Base-by-base conservation (phyloP, 2,113 vertebrate species). In the Clarias magur region DNA sequence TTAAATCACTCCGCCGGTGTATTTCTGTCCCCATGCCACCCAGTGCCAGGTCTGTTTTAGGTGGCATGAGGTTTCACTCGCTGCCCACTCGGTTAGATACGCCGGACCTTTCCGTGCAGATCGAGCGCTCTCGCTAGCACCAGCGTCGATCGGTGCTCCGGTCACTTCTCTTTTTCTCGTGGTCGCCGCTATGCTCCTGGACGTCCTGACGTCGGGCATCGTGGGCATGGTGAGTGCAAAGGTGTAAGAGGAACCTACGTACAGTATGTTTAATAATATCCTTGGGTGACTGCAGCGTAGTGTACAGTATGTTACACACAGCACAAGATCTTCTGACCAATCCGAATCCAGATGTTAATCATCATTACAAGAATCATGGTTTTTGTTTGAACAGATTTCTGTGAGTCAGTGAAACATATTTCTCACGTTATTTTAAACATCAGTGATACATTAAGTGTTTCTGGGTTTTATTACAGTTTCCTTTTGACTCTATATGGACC, bases 1-100 rank as follows among this genome's bases (percentile, higher is more conserved):
- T 86, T 89, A 63, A 83, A 89, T 89, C 82, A 27, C 48, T 0
- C 68, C 54, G 65, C 57, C 89, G 53, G 75, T 89, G 85, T 91
- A 85, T 90, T 89, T 88, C 84, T 85, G 85, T 88, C 82, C 89
- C 63, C 83, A 68, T 57, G 30, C 54, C 4, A 48, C 62, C 42
- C 53, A 9, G 84, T 88, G 79, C 83, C 88, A 76, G 54, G 27
- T 73, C 57, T 84, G 73, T 82, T 88, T 86, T 59, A 27, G 80
- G 84, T 86, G 80, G 84, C 79, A 34, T 92, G 63, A 56, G 60
- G 57, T 90, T 90, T 89, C 88, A 79, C 56, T 85, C 67, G 38
- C 67, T 34, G 21, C 84, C 63, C 87, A 82, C 81, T 68, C 34
- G 10, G 70, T 82, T 80, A 57, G 70, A 87, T 17, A 12, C 27